Percentiles rank a stretch among this genome's conserved stretches.
Evolutionary conservation across 2,113 vertebrate genomes (phyloP).

Genomic region (Callospermophilus lateralis): DNA sequence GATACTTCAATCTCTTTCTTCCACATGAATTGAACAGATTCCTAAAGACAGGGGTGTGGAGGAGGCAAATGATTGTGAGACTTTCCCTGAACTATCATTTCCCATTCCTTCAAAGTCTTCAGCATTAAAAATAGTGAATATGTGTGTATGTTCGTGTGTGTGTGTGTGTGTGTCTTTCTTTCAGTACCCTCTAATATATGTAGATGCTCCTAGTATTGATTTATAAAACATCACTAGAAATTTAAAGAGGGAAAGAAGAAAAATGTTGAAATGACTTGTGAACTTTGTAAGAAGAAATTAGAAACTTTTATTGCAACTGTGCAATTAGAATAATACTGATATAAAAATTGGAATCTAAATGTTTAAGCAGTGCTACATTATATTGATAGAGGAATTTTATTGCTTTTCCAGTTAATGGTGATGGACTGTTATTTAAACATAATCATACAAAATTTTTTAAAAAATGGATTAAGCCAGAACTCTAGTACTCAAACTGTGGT

Average conservation of each 20-base stretch:
- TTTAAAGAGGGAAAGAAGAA: neutral
- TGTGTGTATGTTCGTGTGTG: neutral
- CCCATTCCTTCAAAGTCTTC: neutral
- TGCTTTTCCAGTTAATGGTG: neutral
- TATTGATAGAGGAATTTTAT: neutral
- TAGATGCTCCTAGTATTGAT: neutral
- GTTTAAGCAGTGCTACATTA: neutral
- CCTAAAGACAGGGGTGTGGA: accelerated
- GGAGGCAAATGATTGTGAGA: neutral
- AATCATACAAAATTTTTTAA: neutral
- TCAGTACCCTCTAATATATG: neutral
- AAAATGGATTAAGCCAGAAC: neutral
- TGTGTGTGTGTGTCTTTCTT: neutral
- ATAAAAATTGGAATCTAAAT: neutral
- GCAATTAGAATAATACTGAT: neutral
- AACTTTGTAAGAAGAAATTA: neutral
- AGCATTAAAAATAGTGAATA: neutral
- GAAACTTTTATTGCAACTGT: neutral
- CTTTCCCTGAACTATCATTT: neutral
- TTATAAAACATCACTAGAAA: neutral
- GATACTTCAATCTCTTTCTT: neutral
- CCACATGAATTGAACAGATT: neutral
- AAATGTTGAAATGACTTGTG: neutral
- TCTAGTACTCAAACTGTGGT: neutral
- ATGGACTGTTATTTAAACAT: neutral